Conservation (phyloP, 2,113 vertebrate genomes). For the Syrmaticus mikado region DNA sequence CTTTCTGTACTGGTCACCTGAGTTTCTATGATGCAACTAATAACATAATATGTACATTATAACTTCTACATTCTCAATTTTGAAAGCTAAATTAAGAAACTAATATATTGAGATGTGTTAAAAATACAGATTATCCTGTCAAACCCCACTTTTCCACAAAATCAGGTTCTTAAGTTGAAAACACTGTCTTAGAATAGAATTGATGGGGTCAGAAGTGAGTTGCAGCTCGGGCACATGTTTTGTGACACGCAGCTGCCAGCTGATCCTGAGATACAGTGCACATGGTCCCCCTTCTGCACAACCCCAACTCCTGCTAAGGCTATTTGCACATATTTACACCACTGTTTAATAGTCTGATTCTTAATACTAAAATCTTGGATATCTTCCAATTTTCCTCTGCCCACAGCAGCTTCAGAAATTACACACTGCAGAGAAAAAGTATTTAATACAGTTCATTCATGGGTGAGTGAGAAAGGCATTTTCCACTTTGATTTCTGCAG, state of each 20-base stretch:
- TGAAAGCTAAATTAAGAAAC: slow-evolving; percentile 9
- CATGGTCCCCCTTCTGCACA: not conserved
- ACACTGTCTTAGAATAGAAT: not conserved
- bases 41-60: not conserved
- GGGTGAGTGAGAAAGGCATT: not conserved
- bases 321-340: not conserved
- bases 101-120: not conserved
- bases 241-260: not conserved
- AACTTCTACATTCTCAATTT: not conserved
- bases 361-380: not conserved
- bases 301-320: not conserved
- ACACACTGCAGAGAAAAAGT: not conserved
- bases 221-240: not conserved
- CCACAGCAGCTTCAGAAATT: not conserved
- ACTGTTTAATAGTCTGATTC: not conserved
- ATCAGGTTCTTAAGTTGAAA: not conserved
- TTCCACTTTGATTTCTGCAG: not conserved
- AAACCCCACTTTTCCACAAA: not conserved
- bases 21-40: slow-evolving; percentile 8
- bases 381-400: not conserved
- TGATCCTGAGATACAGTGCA: not conserved
- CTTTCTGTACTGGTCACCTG: slow-evolving; percentile 27
- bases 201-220: not conserved
- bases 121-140: not conserved
- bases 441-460: not conserved